Evolutionary conservation across 2,797 vertebrate genomes (phyloP).

Genomic region (Siniperca scherzeri): DNA sequence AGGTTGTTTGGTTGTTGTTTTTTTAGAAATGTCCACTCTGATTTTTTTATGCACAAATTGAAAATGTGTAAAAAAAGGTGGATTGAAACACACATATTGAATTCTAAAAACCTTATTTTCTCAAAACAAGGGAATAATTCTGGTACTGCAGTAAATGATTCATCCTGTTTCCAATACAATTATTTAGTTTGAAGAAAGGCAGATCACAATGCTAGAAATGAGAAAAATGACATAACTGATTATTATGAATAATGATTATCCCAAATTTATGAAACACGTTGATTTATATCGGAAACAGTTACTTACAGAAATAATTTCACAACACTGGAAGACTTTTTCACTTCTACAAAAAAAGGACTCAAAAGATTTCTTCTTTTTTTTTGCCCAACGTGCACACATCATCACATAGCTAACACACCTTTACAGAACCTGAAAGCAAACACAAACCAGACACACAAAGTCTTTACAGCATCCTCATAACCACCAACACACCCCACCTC

Average conservation of each 20-base stretch:
- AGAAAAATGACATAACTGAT: neutral
- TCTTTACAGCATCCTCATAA: constrained; percentile 18
- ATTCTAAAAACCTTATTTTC: neutral
- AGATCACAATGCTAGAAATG: neutral
- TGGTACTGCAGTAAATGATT: no score
- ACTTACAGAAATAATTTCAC: neutral
- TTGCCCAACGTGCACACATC: neutral
- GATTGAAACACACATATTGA: neutral
- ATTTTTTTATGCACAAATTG: no score
- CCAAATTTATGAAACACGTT: neutral
- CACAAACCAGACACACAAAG: constrained; percentile 10
- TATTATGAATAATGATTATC: no score
- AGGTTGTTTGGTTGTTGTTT: no score
- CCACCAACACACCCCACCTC: constrained; percentile 7
- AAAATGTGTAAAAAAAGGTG: neutral
- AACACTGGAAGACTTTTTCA: neutral
- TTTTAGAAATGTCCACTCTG: neutral
- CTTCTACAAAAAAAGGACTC: neutral
- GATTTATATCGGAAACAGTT: neutral
- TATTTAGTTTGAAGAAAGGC: no score
- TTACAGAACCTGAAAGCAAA: constrained; percentile 16
- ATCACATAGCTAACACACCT: neutral
- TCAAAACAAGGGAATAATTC: neutral
- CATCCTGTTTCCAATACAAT: neutral
- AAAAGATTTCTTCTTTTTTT: neutral